Conservation (phyloP, 1,140 invertebrate genomes). For the Drosophila melanica region DNA sequence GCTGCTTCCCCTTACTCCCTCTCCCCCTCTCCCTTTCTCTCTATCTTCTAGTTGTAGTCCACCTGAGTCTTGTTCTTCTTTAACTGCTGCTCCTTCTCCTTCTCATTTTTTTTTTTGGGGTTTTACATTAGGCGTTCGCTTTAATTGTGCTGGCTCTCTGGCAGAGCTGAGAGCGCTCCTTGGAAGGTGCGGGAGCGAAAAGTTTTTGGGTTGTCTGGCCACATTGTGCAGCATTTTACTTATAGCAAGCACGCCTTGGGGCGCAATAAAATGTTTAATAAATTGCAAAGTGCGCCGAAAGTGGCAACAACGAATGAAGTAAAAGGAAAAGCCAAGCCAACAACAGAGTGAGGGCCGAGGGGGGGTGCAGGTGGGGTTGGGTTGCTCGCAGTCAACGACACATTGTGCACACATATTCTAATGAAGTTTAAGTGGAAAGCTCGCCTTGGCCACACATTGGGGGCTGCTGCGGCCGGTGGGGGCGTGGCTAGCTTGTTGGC, state of each 20-base stretch:
- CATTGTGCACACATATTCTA: constrained; percentile 64
- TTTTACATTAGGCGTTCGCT: constrained; percentile 13
- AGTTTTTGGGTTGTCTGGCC: constrained; percentile 22
- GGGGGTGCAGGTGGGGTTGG: not conserved
- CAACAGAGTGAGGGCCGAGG: not conserved
- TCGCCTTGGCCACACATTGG: constrained; percentile 22
- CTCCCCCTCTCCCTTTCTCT: not conserved
- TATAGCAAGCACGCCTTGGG: constrained; percentile 70
- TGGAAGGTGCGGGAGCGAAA: constrained; percentile 1
- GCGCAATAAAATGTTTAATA: constrained; percentile 82
- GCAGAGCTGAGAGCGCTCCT: constrained; percentile 7
- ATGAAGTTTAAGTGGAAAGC: constrained; percentile 66
- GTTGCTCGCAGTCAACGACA: constrained; percentile 37
- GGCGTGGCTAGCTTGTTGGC: constrained; percentile 57
- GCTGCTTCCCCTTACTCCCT: not conserved
- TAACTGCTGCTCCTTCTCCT: not conserved
- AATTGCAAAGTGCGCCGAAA: constrained; percentile 74
- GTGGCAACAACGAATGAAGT: constrained; percentile 40
- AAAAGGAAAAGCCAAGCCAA: constrained; percentile 7
- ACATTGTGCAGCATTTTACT: constrained; percentile 53
- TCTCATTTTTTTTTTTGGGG: not conserved
- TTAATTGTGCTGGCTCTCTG: constrained; percentile 29
- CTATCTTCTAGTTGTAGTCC: not conserved
- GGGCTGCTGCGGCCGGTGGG: constrained; percentile 9
- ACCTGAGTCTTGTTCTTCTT: constrained; percentile 3